Evolutionary conservation across 2,888 invertebrate genomes (phyloP), one percentile per base, ranked within the genome.

Genomic region (Athalia circularis): DNA sequence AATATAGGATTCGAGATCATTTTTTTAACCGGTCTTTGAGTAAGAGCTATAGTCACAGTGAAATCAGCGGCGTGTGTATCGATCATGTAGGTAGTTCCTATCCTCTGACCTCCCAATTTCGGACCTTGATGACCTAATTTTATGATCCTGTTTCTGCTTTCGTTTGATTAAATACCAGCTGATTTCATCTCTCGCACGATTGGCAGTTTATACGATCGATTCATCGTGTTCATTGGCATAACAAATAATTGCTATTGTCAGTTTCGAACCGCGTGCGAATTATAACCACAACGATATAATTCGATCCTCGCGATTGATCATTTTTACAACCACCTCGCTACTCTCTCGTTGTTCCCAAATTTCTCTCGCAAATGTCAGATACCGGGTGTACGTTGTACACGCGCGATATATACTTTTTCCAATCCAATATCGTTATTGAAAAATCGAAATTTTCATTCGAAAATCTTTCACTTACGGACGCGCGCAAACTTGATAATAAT

Each of bases 161-260:
- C 75, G 62, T 75, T 75, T 52, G 62, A 64, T 75, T 52, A 59
- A 72, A 72, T 72, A 72, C 13, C 50, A 8, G 8, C n/a, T n/a
- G 61, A 75, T 75, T 50, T 64, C 64, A 75, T 75, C 75, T 62
- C 6, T 29, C 29, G 29, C 29, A 29, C 52, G 75, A 64, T 75
- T 75, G 75, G 50, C 48, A 64, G 75, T 45, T n/a, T 11, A 50
- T 50, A 75, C 59, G 70, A 54, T 50, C 29, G 29, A 72, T 59
- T 64, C 45, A 29, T 29, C 61, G 5, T 62, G 75, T 62, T 50
- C 50, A 4, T 29, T 29, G 29, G 29, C 15, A n/a, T 3, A 75
- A 29, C 48, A 75, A 1, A 29, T 75, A 75, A 75, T 75, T 75
- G 52, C 48, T 48, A 62, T 64, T 75, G 75, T 75, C 75, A 29